Evolutionary conservation across 2,888 invertebrate genomes (phyloP).

Genomic region (Andricus curvator): DNA sequence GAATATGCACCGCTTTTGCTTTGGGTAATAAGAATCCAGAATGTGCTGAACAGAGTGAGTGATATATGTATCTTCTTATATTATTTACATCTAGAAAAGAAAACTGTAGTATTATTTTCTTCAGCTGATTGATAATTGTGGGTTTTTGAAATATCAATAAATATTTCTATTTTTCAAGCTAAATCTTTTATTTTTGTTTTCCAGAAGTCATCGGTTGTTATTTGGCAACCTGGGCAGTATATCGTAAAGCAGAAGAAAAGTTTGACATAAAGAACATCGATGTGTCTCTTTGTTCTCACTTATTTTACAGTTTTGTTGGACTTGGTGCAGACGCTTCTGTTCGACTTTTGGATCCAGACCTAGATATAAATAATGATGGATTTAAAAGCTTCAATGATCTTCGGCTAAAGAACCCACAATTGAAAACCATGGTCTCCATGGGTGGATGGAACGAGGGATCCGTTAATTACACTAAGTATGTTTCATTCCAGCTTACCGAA

Average conservation of each 20-base stretch:
- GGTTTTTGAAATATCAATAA: too few species aligned
- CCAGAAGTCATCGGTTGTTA: background rate
- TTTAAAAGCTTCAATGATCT: background rate
- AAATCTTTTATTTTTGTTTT: background rate
- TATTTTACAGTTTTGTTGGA: background rate
- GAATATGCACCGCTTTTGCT: too few species aligned
- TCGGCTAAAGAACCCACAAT: background rate
- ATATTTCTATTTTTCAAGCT: too few species aligned
- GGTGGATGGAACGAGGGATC: constrained; percentile 1
- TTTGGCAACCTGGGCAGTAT: background rate
- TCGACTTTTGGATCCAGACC: background rate
- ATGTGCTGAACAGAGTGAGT: too few species aligned
- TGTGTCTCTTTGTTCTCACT: background rate
- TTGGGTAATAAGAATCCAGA: too few species aligned
- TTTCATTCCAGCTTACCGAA: too few species aligned
- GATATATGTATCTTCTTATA: too few species aligned
- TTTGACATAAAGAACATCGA: background rate
- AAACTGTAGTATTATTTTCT: too few species aligned
- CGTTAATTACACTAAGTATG: background rate
- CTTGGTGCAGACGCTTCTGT: background rate
- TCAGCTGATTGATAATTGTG: too few species aligned
- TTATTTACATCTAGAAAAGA: too few species aligned
- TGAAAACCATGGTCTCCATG: background rate
- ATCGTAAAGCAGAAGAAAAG: background rate
- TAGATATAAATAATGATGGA: background rate